Evolutionary conservation across 2,113 vertebrate genomes (phyloP).

Genomic region (Castor canadensis): DNA sequence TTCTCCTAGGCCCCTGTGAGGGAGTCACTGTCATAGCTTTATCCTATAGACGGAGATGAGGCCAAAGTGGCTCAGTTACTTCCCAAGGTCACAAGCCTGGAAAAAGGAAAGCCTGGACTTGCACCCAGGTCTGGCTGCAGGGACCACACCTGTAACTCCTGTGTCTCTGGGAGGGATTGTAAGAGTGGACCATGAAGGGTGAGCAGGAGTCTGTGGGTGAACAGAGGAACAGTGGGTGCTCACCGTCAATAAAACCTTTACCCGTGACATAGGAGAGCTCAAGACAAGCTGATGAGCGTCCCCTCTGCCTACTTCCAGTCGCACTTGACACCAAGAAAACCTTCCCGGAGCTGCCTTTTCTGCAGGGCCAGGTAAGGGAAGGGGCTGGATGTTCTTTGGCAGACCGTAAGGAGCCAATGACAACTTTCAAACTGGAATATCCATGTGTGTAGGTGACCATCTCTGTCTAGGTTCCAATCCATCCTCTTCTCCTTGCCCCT

Average conservation of each 20-base stretch:
- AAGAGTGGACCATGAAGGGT: background rate
- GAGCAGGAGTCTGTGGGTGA: background rate
- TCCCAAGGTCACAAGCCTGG: background rate
- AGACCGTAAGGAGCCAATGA: background rate
- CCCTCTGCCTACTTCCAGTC: background rate
- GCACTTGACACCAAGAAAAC: background rate
- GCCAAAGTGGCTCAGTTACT: background rate
- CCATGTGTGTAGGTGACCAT: accelerated
- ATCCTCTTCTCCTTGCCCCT: background rate
- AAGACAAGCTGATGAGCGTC: background rate
- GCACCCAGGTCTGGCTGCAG: background rate
- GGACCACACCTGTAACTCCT: background rate
- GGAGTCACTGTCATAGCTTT: background rate
- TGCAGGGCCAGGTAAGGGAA: background rate
- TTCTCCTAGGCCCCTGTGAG: background rate
- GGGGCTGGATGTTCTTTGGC: background rate
- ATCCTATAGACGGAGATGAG: background rate
- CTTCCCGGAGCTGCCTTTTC: background rate
- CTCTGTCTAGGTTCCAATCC: background rate
- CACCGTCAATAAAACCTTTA: no score
- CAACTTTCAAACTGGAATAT: background rate
- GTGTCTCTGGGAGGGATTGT: background rate
- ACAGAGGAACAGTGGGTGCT: background rate
- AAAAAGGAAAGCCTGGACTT: background rate
- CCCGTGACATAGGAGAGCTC: background rate